These are phyloP conservation scores for Mola mola DNA, from an alignment of 2,113 vertebrate genomes.

Conservation along the genomic window DNA sequence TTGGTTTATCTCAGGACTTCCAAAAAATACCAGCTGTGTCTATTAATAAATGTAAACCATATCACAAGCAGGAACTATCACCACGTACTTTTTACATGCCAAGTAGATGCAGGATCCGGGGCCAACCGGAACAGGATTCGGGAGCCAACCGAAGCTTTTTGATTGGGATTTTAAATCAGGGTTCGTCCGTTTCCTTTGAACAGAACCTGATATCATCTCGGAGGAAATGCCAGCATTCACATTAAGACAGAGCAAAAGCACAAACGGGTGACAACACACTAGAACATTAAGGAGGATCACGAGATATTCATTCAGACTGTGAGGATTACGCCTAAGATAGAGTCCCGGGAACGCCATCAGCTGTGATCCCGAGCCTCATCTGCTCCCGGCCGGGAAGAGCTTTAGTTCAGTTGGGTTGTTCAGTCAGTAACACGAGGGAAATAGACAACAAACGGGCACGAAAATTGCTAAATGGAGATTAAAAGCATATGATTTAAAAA, in stretches of 20 bases:
- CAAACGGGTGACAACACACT: constrained; percentile 57
- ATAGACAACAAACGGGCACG: neutral
- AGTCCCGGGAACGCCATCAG: constrained; percentile 29
- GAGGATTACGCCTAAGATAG: constrained; percentile 52
- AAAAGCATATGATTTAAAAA: neutral
- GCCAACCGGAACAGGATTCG: no score
- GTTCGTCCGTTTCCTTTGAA: neutral
- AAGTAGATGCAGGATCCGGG: no score
- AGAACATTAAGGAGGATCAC: constrained; percentile 50
- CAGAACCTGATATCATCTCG: neutral
- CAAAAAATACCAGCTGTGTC: no score
- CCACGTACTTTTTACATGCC: no score
- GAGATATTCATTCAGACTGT: constrained; percentile 39
- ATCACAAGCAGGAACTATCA: no score
- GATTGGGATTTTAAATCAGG: neutral
- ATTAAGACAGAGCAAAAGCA: constrained; percentile 44
- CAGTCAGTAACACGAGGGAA: neutral
- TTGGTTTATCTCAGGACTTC: no score
- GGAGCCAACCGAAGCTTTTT: neutral
- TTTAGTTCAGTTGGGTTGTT: neutral
- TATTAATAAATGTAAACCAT: no score
- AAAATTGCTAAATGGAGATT: neutral
- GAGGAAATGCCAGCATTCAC: constrained; percentile 5
- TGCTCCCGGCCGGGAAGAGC: constrained; percentile 4
- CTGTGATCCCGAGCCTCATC: constrained; percentile 29